phyloP scores from a whole-genome alignment of 2,113 vertebrate genomes.

The Bungarus multicinctus region DNA sequence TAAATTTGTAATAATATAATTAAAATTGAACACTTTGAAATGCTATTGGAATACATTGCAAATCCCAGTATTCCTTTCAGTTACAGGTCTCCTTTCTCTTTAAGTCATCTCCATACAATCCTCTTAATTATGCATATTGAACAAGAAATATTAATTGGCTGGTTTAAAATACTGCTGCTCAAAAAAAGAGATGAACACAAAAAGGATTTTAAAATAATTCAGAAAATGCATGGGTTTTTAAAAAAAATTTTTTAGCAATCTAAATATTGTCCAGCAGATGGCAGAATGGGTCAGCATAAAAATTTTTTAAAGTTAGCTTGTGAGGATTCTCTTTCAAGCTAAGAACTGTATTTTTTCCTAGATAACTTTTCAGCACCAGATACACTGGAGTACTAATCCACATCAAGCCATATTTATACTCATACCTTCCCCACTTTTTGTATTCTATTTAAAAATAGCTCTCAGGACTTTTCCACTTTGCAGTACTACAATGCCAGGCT shows the following conservation, averaged over 20 bases:
- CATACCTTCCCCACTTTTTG: not conserved
- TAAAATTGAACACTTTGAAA: not conserved
- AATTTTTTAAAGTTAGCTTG: not conserved
- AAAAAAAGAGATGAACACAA: not conserved
- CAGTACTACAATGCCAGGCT: not conserved
- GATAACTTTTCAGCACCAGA: not conserved
- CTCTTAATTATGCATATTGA: not conserved
- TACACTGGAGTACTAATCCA: not conserved
- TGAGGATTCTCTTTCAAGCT: not conserved
- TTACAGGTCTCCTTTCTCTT: not conserved
- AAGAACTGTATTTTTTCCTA: not conserved
- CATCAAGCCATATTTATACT: not conserved
- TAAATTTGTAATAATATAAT: not conserved
- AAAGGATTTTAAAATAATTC: not conserved
- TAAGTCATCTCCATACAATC: not conserved
- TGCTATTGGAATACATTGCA: not conserved
- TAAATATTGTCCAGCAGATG: constrained; percentile 55
- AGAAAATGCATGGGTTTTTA: not conserved
- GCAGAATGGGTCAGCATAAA: constrained; percentile 40
- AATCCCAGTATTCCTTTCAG: not conserved
- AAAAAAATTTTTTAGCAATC: not conserved
- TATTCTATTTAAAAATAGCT: not conserved
- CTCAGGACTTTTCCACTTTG: not conserved
- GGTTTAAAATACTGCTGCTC: not conserved
- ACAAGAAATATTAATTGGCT: not conserved